Conservation (phyloP, 2,888 invertebrate genomes). For the Polietes domitor region DNA sequence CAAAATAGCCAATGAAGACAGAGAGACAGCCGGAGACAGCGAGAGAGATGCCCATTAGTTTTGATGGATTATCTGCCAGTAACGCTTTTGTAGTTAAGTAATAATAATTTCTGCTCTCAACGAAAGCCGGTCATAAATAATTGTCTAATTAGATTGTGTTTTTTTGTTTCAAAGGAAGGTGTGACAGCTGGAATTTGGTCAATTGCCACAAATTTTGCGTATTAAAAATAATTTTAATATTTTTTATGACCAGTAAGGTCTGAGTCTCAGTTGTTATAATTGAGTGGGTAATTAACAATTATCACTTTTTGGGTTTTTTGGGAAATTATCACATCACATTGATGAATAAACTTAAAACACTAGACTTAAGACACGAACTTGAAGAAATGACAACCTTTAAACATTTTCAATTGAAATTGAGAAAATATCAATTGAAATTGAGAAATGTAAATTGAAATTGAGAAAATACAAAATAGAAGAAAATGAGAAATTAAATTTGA, state of each 20-base stretch:
- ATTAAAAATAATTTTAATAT: neutral
- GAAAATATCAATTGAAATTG: no score
- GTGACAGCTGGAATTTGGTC: neutral
- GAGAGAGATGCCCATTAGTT: conserved; percentile 1
- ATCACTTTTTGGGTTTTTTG: no score
- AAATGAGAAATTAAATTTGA: no score
- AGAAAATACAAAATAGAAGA: no score
- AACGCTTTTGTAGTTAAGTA: conserved; percentile 34
- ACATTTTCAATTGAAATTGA: no score
- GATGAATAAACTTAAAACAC: neutral
- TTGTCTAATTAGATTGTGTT: conserved; percentile 42
- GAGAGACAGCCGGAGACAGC: conserved; percentile 27
- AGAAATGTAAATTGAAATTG: no score
- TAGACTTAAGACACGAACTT: conserved; percentile 2
- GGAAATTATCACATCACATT: no score
- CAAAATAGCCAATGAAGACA: neutral
- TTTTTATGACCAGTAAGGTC: neutral
- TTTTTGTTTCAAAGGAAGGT: neutral
- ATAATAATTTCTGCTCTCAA: conserved; percentile 4
- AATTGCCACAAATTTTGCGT: neutral
- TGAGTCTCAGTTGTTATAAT: no score
- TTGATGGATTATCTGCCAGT: conserved; percentile 15
- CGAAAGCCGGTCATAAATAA: conserved; percentile 37
- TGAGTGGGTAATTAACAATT: no score
- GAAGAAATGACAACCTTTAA: no score